phyloP scores from a whole-genome alignment of 2,888 invertebrate genomes.

The Tortrix viridana region DNA sequence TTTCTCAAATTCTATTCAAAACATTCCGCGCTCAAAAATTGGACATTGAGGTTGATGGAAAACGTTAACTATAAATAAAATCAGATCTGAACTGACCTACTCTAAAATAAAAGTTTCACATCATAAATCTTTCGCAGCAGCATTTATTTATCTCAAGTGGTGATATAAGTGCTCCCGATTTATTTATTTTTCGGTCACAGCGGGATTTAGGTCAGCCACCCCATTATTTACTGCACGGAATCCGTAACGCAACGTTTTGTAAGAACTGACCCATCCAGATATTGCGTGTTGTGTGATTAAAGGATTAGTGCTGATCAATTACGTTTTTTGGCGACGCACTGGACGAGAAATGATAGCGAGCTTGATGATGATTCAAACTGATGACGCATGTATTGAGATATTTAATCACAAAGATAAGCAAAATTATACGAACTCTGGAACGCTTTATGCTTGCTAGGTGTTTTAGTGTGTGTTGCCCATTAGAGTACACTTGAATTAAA shows the following conservation, averaged over 20 bases:
- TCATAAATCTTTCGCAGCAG: constrained; percentile 15
- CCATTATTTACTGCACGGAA: constrained; percentile 25
- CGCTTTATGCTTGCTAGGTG: no score
- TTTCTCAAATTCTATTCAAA: no score
- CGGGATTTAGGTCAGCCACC: constrained; percentile 26
- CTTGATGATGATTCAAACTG: no score
- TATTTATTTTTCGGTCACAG: constrained; percentile 12
- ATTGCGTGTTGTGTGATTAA: constrained; percentile 8
- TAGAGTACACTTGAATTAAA: no score
- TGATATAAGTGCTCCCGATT: constrained; percentile 18
- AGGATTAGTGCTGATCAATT: constrained; percentile 10
- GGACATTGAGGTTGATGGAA: no score
- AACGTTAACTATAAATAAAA: background rate
- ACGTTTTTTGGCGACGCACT: constrained; percentile 16
- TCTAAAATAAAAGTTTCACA: constrained; percentile 6
- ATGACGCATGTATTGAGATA: no score
- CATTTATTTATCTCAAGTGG: constrained; percentile 18
- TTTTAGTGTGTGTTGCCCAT: no score
- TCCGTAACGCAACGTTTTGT: constrained; percentile 25
- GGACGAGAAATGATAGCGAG: background rate
- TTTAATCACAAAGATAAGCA: no score
- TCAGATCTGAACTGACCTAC: background rate
- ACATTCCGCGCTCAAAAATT: no score
- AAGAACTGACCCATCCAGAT: constrained; percentile 25
- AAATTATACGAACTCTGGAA: no score